Evolutionary conservation across 2,113 vertebrate species (phyloP).

Genomic region (Condylura cristata): DNA sequence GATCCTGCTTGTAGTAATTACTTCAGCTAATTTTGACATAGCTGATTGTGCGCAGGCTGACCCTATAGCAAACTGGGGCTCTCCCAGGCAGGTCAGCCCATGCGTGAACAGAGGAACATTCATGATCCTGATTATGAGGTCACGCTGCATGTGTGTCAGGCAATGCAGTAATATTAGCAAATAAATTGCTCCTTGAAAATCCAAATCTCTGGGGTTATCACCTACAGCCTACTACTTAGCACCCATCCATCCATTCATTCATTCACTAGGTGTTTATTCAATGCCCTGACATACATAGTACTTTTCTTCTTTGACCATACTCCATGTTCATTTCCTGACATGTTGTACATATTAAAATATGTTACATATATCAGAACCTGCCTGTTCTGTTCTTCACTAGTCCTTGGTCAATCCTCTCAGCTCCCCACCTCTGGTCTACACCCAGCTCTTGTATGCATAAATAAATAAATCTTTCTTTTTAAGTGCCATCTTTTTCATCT

Average conservation of each 20-base stretch:
- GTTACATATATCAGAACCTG: constrained; percentile 12
- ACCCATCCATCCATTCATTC: background rate
- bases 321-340: constrained; percentile 7
- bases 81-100: background rate
- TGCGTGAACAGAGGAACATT: background rate
- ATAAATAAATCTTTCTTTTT: too few species aligned
- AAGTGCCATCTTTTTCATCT: background rate
- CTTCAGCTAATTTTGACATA: background rate
- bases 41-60: background rate
- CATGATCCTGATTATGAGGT: background rate
- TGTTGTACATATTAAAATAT: background rate
- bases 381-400: too few species aligned
- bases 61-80: background rate
- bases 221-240: background rate
- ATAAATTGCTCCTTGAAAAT: background rate
- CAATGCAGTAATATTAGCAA: background rate
- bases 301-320: background rate
- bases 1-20: background rate
- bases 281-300: background rate
- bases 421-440: too few species aligned
- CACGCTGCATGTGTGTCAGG: background rate
- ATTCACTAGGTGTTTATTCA: background rate
- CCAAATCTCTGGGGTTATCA: background rate
- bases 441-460: too few species aligned
- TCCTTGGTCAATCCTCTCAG: too few species aligned